A percentile compares a stretch with the other conserved stretches of the same genome.
phyloP scores from a whole-genome alignment of 2,797 vertebrate genomes.

The Sebastes umbrosus region DNA sequence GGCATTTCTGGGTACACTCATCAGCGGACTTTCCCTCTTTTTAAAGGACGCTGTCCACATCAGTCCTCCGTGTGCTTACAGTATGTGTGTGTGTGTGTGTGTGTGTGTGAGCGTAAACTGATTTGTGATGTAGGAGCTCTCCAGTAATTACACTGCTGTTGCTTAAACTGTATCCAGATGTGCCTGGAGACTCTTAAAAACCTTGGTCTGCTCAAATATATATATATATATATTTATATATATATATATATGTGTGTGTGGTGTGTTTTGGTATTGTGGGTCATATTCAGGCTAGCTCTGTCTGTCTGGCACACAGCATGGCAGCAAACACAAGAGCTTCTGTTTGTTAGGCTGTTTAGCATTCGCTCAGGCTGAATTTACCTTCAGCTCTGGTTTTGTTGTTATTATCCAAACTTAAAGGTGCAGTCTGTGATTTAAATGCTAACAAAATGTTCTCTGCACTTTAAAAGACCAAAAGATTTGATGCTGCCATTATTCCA shows the following conservation, averaged over 20 bases:
- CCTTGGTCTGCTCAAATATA: not conserved
- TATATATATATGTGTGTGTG: not conserved
- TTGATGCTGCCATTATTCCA: too few relatives aligned
- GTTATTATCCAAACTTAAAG: not conserved
- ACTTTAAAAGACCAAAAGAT: not conserved
- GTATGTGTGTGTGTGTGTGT: not conserved
- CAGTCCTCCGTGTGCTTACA: not conserved
- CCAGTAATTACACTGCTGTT: slow-evolving; percentile 35
- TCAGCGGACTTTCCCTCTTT: slow-evolving; percentile 29
- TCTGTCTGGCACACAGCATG: slow-evolving; percentile 3
- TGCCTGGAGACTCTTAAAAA: slow-evolving; percentile 20
- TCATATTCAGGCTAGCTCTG: slow-evolving; percentile 5
- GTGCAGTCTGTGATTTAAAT: not conserved
- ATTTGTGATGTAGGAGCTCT: slow-evolving; percentile 27
- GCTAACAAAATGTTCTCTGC: not conserved
- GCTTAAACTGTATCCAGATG: slow-evolving; percentile 54
- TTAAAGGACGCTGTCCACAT: not conserved
- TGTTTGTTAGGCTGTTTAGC: not conserved
- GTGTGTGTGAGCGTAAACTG: not conserved
- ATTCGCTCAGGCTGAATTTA: not conserved
- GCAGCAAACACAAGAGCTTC: slow-evolving; percentile 1
- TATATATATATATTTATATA: not conserved
- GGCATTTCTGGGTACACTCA: slow-evolving; percentile 2
- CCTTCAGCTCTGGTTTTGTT: not conserved
- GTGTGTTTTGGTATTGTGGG: not conserved